Evolutionary conservation across 64 coral and sea anemone genomes (phyloP), one percentile per base, ranked within the genome.

Genomic region (Pocillopora damicornis): DNA sequence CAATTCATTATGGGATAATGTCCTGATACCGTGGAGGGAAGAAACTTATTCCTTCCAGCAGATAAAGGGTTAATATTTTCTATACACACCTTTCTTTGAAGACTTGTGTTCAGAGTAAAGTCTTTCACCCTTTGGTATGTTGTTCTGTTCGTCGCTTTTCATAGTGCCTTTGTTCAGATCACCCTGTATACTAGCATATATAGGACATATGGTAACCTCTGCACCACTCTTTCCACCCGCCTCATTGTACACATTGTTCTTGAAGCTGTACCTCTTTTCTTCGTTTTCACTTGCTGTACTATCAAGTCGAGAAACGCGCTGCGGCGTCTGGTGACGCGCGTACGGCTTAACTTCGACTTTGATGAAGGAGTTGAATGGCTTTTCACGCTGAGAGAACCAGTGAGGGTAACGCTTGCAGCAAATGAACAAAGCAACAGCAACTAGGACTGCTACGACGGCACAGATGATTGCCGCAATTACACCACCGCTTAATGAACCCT

Each of bases 341-440:
- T 92, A 86, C 9, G 91, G 91, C 61, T 82, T 73, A 57, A 97
- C 34, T 67, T 97, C 94, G 38, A 91, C 86, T 45, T 91, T 91
- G 60, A 97, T 97, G n/a, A 97, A 97, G 30, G 86, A 73, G 61
- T 97, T 92, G 60, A 97, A 93, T 17, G 91, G 87, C 9, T 91
- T 88, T 60, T 97, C 80, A 23, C 90, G 87, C 9, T 93, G 91
- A n/a, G 77, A 76, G 11, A 90, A 80, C 79, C 82, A 89, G 45
- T 88, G 68, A 72, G 75, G 63, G 68, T 82, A 97, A 16, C 88
- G 87, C 91, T 91, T 90, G 76, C 88, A 97, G 62, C 94, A 97
- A 37, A 88, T 15, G 18, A 97, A 87, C 15, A 87, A 59, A 5
- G 61, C 15, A 71, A 95, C 13, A 5, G 73, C 30, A 13, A 97